Evolutionary conservation across 2,113 vertebrate species (phyloP).

Genomic region (Talpa occidentalis): DNA sequence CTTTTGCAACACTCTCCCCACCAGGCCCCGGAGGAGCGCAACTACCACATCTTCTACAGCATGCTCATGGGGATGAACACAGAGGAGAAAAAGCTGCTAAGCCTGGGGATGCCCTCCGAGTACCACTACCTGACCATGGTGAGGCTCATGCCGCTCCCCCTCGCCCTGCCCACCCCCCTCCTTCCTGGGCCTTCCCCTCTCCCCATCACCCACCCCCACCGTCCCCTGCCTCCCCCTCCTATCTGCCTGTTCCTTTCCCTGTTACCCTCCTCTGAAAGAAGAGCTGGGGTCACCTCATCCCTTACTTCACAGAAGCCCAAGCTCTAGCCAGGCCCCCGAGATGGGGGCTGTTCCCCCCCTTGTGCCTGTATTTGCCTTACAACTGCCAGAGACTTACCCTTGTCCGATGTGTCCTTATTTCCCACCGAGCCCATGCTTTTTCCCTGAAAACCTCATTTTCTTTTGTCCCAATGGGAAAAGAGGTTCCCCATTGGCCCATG

Average conservation of each 20-base stretch:
- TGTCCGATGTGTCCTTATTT: not conserved
- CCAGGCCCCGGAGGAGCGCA: slow-evolving; percentile 94
- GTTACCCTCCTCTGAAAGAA: no score
- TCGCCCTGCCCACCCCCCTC: rapidly evolving
- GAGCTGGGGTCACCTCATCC: rapidly evolving
- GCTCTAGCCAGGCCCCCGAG: not conserved
- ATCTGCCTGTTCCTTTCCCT: rapidly evolving
- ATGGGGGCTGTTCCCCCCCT: not conserved
- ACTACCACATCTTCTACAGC: slow-evolving; percentile 98
- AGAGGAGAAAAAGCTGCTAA: slow-evolving; percentile 94
- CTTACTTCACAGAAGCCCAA: not conserved
- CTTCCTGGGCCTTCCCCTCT: not conserved
- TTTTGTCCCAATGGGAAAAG: not conserved
- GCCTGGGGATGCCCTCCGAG: slow-evolving; percentile 90
- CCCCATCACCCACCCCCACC: rapidly evolving
- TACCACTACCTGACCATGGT: slow-evolving; percentile 96
- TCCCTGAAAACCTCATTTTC: not conserved
- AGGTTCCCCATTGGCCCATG: not conserved
- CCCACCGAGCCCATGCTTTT: not conserved
- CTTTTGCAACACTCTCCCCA: not conserved
- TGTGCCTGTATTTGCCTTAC: not conserved
- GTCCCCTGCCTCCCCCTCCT: not conserved
- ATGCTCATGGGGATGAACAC: slow-evolving; percentile 95
- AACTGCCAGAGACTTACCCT: not conserved
- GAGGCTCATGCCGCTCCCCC: not conserved